Evolutionary conservation across 2,113 vertebrate genomes (phyloP).

Genomic region (Benitochromis conjunctus): DNA sequence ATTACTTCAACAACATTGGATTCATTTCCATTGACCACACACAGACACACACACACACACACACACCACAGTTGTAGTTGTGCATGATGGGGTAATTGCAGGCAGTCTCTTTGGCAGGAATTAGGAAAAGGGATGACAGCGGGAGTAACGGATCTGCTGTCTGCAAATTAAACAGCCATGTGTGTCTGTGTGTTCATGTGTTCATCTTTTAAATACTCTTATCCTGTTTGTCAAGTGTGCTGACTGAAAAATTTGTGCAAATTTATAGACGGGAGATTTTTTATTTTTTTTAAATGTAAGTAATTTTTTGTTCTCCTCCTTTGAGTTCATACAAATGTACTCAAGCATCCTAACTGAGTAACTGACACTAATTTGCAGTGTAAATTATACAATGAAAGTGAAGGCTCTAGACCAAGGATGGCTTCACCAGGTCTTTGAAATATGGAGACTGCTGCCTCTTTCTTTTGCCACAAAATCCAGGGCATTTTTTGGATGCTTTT

Average conservation of each 20-base stretch:
- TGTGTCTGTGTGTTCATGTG: constrained; percentile 14
- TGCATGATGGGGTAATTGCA: constrained; percentile 61
- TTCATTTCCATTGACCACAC: constrained; percentile 36
- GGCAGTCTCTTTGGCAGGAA: constrained; percentile 49
- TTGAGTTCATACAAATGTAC: constrained; percentile 24
- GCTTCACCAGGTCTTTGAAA: constrained; percentile 15
- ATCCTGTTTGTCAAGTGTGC: constrained; percentile 15
- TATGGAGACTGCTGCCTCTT: constrained; percentile 10
- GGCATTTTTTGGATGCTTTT: background rate
- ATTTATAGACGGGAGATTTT: constrained; percentile 3
- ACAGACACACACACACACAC: background rate
- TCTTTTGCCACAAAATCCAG: background rate
- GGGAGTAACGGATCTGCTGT: constrained; percentile 41
- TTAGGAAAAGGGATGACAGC: constrained; percentile 53
- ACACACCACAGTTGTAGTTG: constrained; percentile 14
- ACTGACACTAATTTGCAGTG: constrained; percentile 38
- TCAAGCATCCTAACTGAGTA: constrained; percentile 30
- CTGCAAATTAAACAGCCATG: constrained; percentile 44
- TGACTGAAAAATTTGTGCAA: background rate
- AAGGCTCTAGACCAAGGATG: constrained; percentile 24
- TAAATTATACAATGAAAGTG: constrained; percentile 41
- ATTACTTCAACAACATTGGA: constrained; percentile 1
- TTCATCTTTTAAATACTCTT: constrained; percentile 21
- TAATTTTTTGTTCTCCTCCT: background rate
- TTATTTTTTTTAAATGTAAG: background rate